Base-by-base conservation (phyloP, 1,140 invertebrate genomes). In the Eriosoma lanigerum region DNA sequence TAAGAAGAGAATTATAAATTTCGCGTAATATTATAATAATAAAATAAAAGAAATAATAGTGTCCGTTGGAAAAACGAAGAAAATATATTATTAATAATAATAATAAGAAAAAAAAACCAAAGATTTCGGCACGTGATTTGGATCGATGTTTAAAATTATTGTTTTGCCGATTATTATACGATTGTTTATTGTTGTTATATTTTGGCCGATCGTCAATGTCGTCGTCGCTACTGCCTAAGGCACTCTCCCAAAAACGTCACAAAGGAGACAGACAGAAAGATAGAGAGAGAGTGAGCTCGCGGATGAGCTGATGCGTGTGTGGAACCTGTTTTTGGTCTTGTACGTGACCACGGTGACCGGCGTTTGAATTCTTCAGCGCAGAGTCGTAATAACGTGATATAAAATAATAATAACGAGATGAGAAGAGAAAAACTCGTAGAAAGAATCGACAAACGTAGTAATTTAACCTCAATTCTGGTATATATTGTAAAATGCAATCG, bases 281-380 rank as follows among this genome's bases (percentile, higher is more conserved):
- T 3, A 68, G 66, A 70, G 21, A 70, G 66, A 70, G 46, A 60
- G 73, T 62, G 75, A 44, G 32, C 75, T 46, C 56, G 19, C 38
- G 38, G 75, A 78, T 78, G 75, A 78, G 56, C 38, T 62, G 56
- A 44, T 12, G 68, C n/a, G 52, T 76, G 72, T 76, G 29, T 32
- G 54, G 15, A 78, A 78, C 75, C 75, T 62, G 75, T 78, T 78
- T 78, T 78, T 78, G 38, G 38, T 78, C 60, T 78, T 48, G 38
- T 78, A 78, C 75, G 75, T 78, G 75, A 78, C 75, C 44, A 62
- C 15, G 26, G 75, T 78, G 75, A 60, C 54, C 75, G 54, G 29
- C 17, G 44, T 48, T 62, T 48, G 56, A 62, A 78, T 78, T 78
- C 75, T 38, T 58, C 15, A 8, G 8, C 32, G 32, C 32, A 9